Conservation (phyloP, 2,113 vertebrate species). For the Euleptes europaea region DNA sequence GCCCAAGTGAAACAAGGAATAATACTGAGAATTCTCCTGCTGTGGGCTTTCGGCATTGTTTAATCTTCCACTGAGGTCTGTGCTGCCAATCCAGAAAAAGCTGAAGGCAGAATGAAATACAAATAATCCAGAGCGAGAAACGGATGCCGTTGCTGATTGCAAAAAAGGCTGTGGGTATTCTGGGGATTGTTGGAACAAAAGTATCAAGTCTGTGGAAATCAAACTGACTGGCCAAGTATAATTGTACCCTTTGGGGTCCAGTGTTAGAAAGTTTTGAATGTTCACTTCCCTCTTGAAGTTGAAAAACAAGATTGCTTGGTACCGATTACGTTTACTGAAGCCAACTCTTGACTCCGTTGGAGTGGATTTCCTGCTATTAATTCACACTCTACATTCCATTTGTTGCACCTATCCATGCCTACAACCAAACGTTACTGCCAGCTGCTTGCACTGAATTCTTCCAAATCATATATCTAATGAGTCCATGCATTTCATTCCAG, state of each 20-base stretch:
- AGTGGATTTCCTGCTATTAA: background rate
- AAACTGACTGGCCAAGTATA: constrained; percentile 33
- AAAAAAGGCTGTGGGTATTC: constrained; percentile 67
- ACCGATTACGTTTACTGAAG: constrained; percentile 30
- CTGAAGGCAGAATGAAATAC: constrained; percentile 67
- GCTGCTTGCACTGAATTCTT: background rate
- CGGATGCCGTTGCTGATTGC: constrained; percentile 59
- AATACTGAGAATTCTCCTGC: constrained; percentile 65
- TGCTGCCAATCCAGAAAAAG: constrained; percentile 64
- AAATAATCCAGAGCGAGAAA: constrained; percentile 62
- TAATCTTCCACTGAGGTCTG: constrained; percentile 67
- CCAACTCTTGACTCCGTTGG: constrained; percentile 8
- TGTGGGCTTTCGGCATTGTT: constrained; percentile 67
- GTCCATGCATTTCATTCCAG: background rate
- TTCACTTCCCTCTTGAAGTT: background rate
- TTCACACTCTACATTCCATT: background rate
- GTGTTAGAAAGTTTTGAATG: background rate
- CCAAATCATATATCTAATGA: background rate
- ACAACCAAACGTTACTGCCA: constrained; percentile 12
- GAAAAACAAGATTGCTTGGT: background rate
- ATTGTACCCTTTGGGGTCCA: background rate
- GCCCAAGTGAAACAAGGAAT: constrained; percentile 67
- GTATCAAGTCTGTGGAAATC: constrained; percentile 61
- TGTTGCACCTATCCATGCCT: background rate
- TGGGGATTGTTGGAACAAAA: constrained; percentile 62